Base-by-base conservation (phyloP, 2,797 vertebrate species). In the Typhlichthys subterraneus region DNA sequence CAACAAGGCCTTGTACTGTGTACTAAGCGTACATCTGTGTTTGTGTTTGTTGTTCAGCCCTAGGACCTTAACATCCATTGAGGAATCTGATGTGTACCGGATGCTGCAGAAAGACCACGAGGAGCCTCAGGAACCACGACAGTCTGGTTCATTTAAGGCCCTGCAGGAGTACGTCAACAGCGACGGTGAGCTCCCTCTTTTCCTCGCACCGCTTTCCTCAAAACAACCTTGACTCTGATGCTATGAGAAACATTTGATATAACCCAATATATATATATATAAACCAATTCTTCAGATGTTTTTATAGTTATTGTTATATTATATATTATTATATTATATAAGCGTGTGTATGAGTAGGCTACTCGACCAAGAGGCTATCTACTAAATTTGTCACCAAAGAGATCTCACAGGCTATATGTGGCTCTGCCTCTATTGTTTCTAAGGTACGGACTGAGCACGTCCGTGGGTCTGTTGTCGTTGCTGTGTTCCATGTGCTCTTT, bases 91-190 rank as follows among this genome's bases (percentile, higher is more conserved):
- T 0, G 98, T 99, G 65, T 99, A 98, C 88, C 94, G 87, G 73
- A 96, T 99, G 95, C 86, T 99, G 13, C 96, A 95, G 2, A 84
- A 89, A 67, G 91, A 92, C 51, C 70, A 90, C 64, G 91, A 97
- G 38, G 92, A 94, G 50, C 90, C 92, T 8, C 84, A 89, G 1
- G 90, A 94, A 69, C 98, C 98, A 0, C 94, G 96, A 23, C 98
- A 99, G 83, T 99, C 98, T 0, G 95, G 97, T 62, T 98, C 98
- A 61, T 99, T 99, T 82, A 93, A 91, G 82, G 94, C 97, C 72
- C 95, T 99, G 77, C 97, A 99, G 91, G 97, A 96, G 0, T 92
- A 94, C 61, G 94, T 99, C 46, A 92, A 96, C 71, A 89, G 88
- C 3, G 96, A 99, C 51, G 95, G 95, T 97, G 87, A 93, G 63